Percentiles rank a stretch among this genome's conserved stretches.
Evolutionary conservation across 2,888 invertebrate species (phyloP).

Genomic region (Heliconius ismenius): DNA sequence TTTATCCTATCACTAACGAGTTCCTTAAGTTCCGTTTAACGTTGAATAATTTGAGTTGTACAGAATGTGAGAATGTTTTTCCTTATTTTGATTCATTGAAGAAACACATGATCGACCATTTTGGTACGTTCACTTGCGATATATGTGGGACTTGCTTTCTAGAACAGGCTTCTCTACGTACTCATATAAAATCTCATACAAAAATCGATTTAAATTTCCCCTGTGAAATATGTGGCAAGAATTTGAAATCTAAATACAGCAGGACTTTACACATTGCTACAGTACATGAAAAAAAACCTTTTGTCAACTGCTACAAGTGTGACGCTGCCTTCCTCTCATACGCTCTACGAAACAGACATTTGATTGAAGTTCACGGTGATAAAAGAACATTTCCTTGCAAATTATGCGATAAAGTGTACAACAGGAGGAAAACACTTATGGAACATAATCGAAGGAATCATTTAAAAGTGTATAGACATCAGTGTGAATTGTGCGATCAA

Average conservation of each 20-base stretch:
- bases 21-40: constrained; percentile 68
- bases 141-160: constrained; percentile 74
- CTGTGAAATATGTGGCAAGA: constrained; percentile 77
- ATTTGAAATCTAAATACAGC: constrained; percentile 69
- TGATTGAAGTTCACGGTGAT: constrained; percentile 71
- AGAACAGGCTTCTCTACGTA: constrained; percentile 69
- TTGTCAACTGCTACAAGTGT: constrained; percentile 71
- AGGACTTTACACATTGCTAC: constrained; percentile 66
- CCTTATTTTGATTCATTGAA: constrained; percentile 68
- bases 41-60: constrained; percentile 61
- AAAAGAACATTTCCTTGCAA: constrained; percentile 69
- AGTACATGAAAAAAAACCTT: constrained; percentile 70
- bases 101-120: constrained; percentile 72
- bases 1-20: constrained; percentile 63
- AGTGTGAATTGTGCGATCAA: constrained; percentile 72
- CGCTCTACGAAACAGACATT: constrained; percentile 63
- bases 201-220: constrained; percentile 73
- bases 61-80: constrained; percentile 65
- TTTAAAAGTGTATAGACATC: constrained; percentile 67
- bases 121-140: constrained; percentile 70
- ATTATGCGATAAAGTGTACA: constrained; percentile 69
- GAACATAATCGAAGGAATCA: constrained; percentile 69
- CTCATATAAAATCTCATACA: constrained; percentile 70
- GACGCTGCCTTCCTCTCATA: constrained; percentile 69
- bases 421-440: constrained; percentile 67